These are phyloP conservation scores for Rhabdophis nuchalis DNA, from an alignment of 2,797 vertebrate genomes.

Conservation along the genomic window DNA sequence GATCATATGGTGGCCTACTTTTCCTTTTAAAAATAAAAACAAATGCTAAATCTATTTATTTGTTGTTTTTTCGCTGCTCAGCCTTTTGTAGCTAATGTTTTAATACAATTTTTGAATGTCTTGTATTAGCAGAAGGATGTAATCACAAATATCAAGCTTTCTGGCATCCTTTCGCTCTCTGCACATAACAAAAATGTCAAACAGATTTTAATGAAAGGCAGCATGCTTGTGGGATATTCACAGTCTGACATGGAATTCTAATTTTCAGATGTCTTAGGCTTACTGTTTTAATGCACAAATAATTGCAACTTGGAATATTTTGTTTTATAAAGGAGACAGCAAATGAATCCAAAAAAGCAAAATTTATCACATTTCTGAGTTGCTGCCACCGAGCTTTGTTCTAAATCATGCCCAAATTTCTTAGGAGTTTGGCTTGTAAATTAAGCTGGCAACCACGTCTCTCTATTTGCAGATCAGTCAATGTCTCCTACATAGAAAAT, in stretches of 20 bases:
- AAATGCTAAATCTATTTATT: conserved; percentile 33
- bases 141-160: conserved; percentile 73
- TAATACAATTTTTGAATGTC: conserved; percentile 59
- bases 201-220: conserved; percentile 75
- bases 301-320: conserved; percentile 36
- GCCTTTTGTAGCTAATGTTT: conserved; percentile 54
- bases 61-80: conserved; percentile 44
- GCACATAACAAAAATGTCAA: conserved; percentile 76
- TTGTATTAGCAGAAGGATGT: conserved; percentile 68
- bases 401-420: conserved; percentile 27
- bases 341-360: not conserved
- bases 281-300: conserved; percentile 62
- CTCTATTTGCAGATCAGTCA: conserved; percentile 41
- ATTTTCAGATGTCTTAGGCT: conserved; percentile 72
- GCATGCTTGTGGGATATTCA: conserved; percentile 70
- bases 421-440: conserved; percentile 35
- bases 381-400: conserved; percentile 17
- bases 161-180: conserved; percentile 72
- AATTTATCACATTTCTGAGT: conserved; percentile 15
- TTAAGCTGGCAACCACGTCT: conserved; percentile 8
- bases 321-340: conserved; percentile 41
- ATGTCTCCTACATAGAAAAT: conserved; percentile 29
- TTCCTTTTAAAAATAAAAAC: conserved; percentile 2
- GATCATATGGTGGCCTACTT: not conserved
- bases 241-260: conserved; percentile 69